phyloP scores from a whole-genome alignment of 1,140 invertebrate species.

The Penaeus vannamei region DNA sequence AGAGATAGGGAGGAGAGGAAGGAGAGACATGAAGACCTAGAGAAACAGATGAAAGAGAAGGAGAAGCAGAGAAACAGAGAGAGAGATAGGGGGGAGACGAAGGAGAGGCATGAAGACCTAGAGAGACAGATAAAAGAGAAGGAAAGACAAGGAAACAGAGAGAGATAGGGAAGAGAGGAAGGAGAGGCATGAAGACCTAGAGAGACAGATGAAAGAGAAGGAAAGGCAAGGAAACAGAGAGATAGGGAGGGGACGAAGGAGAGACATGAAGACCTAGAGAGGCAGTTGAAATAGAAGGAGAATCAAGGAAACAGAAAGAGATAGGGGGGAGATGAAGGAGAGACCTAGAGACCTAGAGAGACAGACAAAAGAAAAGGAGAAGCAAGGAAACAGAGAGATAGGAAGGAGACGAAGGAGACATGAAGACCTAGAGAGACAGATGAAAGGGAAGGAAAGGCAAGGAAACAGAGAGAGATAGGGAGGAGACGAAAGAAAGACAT shows the following conservation, averaged over 20 bases:
- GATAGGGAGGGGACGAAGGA: not conserved
- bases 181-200: not conserved
- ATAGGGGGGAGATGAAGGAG: not conserved
- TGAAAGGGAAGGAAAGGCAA: not conserved
- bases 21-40: too few species aligned
- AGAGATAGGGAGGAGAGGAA: too few species aligned
- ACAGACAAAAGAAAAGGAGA: not conserved
- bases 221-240: not conserved
- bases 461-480: not conserved
- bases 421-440: not conserved
- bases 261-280: not conserved
- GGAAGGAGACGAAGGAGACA: not conserved
- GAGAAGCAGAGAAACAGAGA: not conserved
- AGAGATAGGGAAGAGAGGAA: constrained; percentile 3
- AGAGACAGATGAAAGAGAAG: not conserved
- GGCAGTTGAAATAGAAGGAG: not conserved
- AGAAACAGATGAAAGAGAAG: too few species aligned
- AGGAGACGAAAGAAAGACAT: not conserved
- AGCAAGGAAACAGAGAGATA: not conserved
- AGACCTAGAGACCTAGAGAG: not conserved
- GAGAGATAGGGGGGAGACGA: not conserved
- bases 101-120: too few species aligned
- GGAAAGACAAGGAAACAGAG: not conserved
- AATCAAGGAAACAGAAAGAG: not conserved
- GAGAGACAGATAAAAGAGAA: not conserved